A percentile compares a stretch with the other conserved stretches of the same genome.
These are phyloP conservation scores for Ophioderma brevispina DNA, from an alignment of 35 echinoderm and acorn worm species.

Conservation along the genomic window DNA sequence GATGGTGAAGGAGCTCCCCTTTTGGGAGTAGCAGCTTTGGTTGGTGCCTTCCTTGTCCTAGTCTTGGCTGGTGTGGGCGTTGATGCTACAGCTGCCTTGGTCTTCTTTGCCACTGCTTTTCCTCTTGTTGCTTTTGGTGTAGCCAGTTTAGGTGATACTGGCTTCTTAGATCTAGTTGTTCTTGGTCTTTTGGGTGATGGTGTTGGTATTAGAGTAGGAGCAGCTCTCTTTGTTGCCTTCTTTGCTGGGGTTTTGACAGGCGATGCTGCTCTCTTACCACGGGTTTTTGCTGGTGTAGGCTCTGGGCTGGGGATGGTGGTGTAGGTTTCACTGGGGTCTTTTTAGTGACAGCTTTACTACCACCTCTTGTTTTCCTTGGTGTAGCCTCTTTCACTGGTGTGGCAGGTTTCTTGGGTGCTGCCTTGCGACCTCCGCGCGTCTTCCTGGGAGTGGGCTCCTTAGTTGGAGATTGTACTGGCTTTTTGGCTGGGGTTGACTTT, in stretches of 20 bases:
- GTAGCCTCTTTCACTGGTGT: slow-evolving; percentile 16
- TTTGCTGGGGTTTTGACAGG: slow-evolving; percentile 27
- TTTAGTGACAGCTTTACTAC: slow-evolving; percentile 12
- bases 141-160: neutral
- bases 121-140: slow-evolving; percentile 22
- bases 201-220: slow-evolving; percentile 14
- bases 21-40: slow-evolving; percentile 16
- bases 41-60: neutral
- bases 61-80: neutral
- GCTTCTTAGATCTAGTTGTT: neutral
- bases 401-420: slow-evolving; percentile 15
- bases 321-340: slow-evolving; percentile 11
- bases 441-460: slow-evolving; percentile 63
- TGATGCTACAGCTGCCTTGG: neutral
- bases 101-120: slow-evolving; percentile 13
- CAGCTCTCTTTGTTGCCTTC: slow-evolving; percentile 44
- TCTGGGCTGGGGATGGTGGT: neutral
- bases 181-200: neutral
- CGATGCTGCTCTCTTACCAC: neutral
- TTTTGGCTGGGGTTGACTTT: neutral
- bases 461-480: neutral
- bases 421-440: slow-evolving; percentile 47
- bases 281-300: neutral
- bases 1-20: slow-evolving; percentile 20
- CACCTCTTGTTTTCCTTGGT: slow-evolving; percentile 42